Evolutionary conservation across 92 coral and sea anemone species (phyloP), one percentile per base, ranked within the genome.

Genomic region (Umimayanthus chanpuru): DNA sequence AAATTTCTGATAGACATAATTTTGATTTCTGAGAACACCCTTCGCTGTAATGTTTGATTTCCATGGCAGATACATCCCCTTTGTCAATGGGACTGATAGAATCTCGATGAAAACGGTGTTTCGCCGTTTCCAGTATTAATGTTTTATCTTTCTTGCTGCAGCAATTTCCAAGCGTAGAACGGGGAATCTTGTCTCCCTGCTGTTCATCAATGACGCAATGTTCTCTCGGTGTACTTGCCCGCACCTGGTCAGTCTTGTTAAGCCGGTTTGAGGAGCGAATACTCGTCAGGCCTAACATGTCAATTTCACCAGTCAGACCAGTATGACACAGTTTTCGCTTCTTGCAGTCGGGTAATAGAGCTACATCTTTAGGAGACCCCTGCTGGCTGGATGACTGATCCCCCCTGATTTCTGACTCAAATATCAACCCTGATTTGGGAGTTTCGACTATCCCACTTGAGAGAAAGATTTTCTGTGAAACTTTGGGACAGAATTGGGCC

Each of bases 261-360:
- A 81, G 26, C 85, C 15, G 71, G 73, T 64, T 81, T 20, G 71
- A 65, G 53, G 73, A 56, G 43, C 32, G 32, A 80, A 55, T 55
- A 1, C 41, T 39, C 26, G 87, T 14, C 20, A 95, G 89, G 14
- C 87, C 77, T 15, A 95, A 44, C 12, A 88, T 89, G 18, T 93
- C 94, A 6, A 97, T 90, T 26, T 94, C 98, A 23, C 89, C 41
- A 39, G 99, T 97, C 38, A 97, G 90, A 18, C 98, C 98, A 7
- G 98, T 93, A 83, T 93, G 95, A 29, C 89, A 77, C 4, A 83
- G 72, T 29, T 94, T 94, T 9, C 94, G 90, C 86, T 94, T 88
- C 88, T 97, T 97, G 25, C 89, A 73, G 10, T 93, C 96, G 12
- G 93, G 98, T 28, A 90, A 66, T 49, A 38, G 12, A 61, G 72